Evolutionary conservation across 2,888 invertebrate genomes (phyloP).

Genomic region (Rhagonycha fulva): DNA sequence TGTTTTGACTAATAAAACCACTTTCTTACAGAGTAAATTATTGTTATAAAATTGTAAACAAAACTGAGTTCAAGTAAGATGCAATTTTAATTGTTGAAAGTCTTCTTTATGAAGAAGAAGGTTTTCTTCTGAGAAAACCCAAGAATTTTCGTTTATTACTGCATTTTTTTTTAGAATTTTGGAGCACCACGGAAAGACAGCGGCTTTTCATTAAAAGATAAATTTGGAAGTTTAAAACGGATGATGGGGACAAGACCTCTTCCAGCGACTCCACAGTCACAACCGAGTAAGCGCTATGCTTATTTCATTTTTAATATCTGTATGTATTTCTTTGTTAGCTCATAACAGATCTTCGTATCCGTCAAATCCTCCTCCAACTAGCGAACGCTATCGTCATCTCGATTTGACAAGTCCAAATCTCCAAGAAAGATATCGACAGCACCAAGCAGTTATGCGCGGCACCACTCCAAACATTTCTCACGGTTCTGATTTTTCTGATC

Average conservation of each 20-base stretch:
- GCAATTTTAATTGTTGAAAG: neutral
- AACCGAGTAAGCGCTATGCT: neutral
- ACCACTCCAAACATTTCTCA: conserved; percentile 53
- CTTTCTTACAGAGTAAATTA: neutral
- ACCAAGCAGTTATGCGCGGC: conserved; percentile 60
- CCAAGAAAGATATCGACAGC: conserved; percentile 63
- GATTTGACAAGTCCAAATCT: conserved; percentile 52
- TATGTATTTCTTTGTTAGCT: conserved; percentile 36
- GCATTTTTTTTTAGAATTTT: conserved; percentile 43
- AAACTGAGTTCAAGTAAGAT: too few species aligned
- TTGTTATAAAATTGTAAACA: neutral
- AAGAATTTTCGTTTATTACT: neutral
- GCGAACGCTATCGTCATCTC: conserved; percentile 36
- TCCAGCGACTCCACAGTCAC: conserved; percentile 58
- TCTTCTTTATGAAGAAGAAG: neutral
- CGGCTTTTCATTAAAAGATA: conserved; percentile 53
- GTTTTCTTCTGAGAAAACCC: neutral
- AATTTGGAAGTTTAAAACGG: conserved; percentile 57
- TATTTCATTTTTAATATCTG: neutral
- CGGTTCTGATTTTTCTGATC: conserved; percentile 43
- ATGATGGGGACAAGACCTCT: conserved; percentile 58
- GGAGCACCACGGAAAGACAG: conserved; percentile 47
- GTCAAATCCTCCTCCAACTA: conserved; percentile 38
- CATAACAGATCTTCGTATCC: conserved; percentile 43
- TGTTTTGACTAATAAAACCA: neutral